Evolutionary conservation across 2,113 vertebrate species (phyloP).

Genomic region (Pseudonaja textilis): DNA sequence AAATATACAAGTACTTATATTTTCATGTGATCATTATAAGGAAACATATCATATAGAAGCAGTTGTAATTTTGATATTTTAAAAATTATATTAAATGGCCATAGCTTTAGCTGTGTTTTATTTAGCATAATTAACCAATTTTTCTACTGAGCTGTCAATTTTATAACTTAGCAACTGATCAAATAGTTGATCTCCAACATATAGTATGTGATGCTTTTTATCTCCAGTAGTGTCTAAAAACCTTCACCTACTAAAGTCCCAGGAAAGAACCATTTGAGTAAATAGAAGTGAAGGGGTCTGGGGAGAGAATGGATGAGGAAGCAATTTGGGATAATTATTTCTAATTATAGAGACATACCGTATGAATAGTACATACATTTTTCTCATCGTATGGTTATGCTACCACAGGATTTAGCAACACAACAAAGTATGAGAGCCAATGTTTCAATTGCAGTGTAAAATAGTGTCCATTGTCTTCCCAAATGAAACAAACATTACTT

Average conservation of each 20-base stretch:
- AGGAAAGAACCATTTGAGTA: neutral
- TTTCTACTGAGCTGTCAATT: neutral
- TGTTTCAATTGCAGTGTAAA: neutral
- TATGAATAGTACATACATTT: neutral
- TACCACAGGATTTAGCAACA: neutral
- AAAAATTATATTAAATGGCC: neutral
- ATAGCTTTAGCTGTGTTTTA: neutral
- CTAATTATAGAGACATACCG: neutral
- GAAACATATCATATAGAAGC: neutral
- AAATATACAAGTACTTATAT: conserved; percentile 35
- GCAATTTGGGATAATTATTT: neutral
- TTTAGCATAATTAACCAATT: neutral
- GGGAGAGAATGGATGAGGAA: neutral
- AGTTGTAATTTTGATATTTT: neutral
- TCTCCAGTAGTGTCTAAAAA: neutral
- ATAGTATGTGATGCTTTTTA: neutral
- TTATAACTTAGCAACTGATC: neutral
- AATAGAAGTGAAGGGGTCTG: neutral
- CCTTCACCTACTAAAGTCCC: neutral
- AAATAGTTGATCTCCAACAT: neutral
- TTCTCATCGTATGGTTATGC: neutral
- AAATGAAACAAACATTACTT: neutral
- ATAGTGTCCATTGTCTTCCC: neutral
- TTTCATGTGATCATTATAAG: conserved; percentile 20
- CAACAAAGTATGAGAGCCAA: neutral